Percentiles rank a stretch among this genome's conserved stretches.
Evolutionary conservation across 2,888 invertebrate species (phyloP).

Genomic region (Protonemura montana): DNA sequence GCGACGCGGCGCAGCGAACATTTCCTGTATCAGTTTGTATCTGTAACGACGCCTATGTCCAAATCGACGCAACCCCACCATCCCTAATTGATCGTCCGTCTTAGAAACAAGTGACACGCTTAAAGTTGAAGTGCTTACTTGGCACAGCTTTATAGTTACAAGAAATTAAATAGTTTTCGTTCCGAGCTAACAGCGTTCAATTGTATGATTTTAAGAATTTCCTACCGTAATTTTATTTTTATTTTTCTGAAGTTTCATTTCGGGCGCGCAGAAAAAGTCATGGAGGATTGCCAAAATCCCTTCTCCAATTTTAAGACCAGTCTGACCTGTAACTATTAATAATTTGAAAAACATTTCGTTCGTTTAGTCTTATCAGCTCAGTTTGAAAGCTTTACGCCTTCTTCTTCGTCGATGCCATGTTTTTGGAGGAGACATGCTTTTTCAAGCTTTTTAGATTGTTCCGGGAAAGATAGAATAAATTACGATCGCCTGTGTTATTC

Average conservation of each 20-base stretch:
- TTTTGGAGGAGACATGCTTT: background rate
- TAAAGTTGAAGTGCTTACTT: conserved; percentile 5
- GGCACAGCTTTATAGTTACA: background rate
- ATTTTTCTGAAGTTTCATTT: conserved; percentile 28
- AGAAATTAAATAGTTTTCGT: conserved; percentile 1
- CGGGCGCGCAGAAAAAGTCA: background rate
- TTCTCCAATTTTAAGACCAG: conserved; percentile 26
- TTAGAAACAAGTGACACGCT: background rate
- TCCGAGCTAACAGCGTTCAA: conserved; percentile 14
- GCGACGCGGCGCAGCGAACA: background rate
- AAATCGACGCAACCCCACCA: background rate
- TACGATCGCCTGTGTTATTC: background rate
- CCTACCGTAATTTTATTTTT: conserved; percentile 14
- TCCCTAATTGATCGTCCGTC: background rate
- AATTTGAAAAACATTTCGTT: conserved; percentile 24
- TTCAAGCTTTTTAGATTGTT: background rate
- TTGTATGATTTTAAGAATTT: background rate
- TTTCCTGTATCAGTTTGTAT: background rate
- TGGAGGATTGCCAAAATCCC: conserved; percentile 15
- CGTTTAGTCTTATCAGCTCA: background rate
- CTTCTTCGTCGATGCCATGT: background rate
- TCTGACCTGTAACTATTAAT: conserved; percentile 25
- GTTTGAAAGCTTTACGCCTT: conserved; percentile 7
- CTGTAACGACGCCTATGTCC: background rate
- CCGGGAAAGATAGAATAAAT: conserved; percentile 7